These are phyloP conservation scores for Gonocerus acuteangulatus DNA, from an alignment of 2,888 invertebrate genomes.

Conservation along the genomic window DNA sequence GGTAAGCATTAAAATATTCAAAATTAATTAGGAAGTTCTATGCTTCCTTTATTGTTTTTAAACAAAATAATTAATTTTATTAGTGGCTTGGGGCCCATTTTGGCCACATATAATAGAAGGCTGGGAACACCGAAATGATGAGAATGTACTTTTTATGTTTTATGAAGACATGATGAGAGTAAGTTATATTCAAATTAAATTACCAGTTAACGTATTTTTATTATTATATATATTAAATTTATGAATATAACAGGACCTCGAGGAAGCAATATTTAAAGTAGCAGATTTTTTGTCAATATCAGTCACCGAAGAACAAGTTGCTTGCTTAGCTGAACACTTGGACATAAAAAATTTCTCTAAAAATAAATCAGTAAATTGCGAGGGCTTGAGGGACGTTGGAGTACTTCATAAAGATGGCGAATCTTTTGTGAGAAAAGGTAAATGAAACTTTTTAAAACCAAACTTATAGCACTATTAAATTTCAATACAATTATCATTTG, in stretches of 20 bases:
- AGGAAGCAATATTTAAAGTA: constrained; percentile 10
- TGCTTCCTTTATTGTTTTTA: too few relatives aligned
- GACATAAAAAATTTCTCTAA: constrained; percentile 49
- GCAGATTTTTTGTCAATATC: constrained; percentile 9
- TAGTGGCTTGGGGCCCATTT: constrained; percentile 49
- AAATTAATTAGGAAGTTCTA: too few relatives aligned
- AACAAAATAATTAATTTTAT: too few relatives aligned
- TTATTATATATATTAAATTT: neutral
- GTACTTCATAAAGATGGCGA: constrained; percentile 38
- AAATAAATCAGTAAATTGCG: constrained; percentile 48
- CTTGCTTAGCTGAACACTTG: constrained; percentile 45
- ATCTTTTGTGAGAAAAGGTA: constrained; percentile 40
- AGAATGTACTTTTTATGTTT: constrained; percentile 66
- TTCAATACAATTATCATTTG: neutral
- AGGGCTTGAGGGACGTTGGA: constrained; percentile 38
- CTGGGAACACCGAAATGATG: constrained; percentile 56
- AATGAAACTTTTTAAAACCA: neutral
- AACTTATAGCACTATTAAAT: neutral
- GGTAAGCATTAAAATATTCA: constrained; percentile 44
- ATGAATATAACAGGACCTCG: constrained; percentile 13
- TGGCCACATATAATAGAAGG: constrained; percentile 74
- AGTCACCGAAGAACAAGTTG: constrained; percentile 43
- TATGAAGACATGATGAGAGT: constrained; percentile 62
- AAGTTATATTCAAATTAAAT: neutral
- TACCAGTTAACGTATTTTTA: neutral